Evolutionary conservation across 2,888 invertebrate genomes (phyloP).

Genomic region (Heliconius cydno): DNA sequence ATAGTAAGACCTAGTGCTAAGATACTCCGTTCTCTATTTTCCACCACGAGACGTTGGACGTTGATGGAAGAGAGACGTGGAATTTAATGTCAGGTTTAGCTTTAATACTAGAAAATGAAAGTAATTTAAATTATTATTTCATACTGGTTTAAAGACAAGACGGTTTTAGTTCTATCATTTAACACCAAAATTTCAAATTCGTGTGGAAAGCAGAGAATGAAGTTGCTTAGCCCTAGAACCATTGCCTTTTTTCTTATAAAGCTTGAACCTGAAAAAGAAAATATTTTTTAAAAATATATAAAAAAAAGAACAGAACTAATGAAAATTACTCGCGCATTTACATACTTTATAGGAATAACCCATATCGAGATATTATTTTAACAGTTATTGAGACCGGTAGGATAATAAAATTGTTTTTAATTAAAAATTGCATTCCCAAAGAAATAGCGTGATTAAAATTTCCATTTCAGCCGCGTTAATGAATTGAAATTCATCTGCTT

Average conservation of each 20-base stretch:
- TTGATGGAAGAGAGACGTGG: background rate
- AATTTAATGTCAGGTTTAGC: no score
- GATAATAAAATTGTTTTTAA: conserved; percentile 22
- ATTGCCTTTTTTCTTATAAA: no score
- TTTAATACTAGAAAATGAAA: no score
- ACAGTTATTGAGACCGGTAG: conserved; percentile 11
- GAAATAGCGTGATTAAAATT: conserved; percentile 30
- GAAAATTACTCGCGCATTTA: background rate
- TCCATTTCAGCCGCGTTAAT: conserved; percentile 25
- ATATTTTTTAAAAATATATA: background rate
- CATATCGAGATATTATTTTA: conserved; percentile 12
- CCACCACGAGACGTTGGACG: background rate
- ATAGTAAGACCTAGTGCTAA: background rate
- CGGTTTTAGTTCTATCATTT: background rate
- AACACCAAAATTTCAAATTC: background rate
- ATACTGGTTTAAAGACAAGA: background rate
- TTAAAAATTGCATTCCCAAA: conserved; percentile 21
- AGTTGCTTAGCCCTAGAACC: background rate
- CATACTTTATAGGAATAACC: background rate
- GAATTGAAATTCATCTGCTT: conserved; percentile 24
- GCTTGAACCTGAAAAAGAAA: no score
- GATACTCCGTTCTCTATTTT: background rate
- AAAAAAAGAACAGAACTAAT: background rate
- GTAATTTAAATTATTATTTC: background rate
- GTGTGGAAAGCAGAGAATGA: background rate